phyloP scores from a whole-genome alignment of 1,140 invertebrate genomes.

The Pseudomyrmex pallidus region DNA sequence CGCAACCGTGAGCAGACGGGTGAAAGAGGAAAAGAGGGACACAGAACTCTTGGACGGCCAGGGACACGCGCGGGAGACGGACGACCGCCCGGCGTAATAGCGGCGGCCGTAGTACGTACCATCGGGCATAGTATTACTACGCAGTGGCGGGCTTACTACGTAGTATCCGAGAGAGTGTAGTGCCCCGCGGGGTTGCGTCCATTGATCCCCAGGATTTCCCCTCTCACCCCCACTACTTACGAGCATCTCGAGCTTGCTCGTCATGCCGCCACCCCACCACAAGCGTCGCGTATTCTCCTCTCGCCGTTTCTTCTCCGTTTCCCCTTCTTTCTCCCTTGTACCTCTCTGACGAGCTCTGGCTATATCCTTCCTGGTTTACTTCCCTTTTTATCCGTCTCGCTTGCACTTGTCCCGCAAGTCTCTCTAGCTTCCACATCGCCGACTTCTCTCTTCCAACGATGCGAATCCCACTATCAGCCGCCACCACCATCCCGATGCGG shows the following conservation, averaged over 20 bases:
- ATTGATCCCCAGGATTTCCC: slow-evolving; percentile 75
- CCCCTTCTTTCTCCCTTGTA: background rate
- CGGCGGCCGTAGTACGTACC: slow-evolving; percentile 72
- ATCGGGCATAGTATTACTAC: slow-evolving; percentile 73
- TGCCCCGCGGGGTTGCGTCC: slow-evolving; percentile 78
- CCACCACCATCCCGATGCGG: slow-evolving; percentile 31
- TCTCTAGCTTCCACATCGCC: slow-evolving; percentile 35
- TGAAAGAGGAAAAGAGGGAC: slow-evolving; percentile 33
- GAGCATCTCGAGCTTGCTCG: slow-evolving; percentile 21
- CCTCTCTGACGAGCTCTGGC: slow-evolving; percentile 23
- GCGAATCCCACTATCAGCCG: slow-evolving; percentile 25
- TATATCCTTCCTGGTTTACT: slow-evolving; percentile 52
- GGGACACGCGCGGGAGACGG: slow-evolving; percentile 28
- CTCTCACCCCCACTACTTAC: slow-evolving; percentile 34
- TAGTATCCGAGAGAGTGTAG: slow-evolving; percentile 76
- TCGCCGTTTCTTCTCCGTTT: slow-evolving; percentile 12
- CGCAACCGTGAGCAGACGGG: background rate
- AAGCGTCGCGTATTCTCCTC: slow-evolving; percentile 14
- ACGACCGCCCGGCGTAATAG: slow-evolving; percentile 59
- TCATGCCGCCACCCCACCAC: slow-evolving; percentile 32
- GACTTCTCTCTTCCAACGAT: slow-evolving; percentile 45
- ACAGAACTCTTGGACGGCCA: background rate
- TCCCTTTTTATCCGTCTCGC: slow-evolving; percentile 57
- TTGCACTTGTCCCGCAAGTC: slow-evolving; percentile 24
- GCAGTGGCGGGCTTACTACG: slow-evolving; percentile 73